These are phyloP conservation scores for Falco concolor DNA, from an alignment of 2,797 vertebrate genomes.

Conservation along the genomic window DNA sequence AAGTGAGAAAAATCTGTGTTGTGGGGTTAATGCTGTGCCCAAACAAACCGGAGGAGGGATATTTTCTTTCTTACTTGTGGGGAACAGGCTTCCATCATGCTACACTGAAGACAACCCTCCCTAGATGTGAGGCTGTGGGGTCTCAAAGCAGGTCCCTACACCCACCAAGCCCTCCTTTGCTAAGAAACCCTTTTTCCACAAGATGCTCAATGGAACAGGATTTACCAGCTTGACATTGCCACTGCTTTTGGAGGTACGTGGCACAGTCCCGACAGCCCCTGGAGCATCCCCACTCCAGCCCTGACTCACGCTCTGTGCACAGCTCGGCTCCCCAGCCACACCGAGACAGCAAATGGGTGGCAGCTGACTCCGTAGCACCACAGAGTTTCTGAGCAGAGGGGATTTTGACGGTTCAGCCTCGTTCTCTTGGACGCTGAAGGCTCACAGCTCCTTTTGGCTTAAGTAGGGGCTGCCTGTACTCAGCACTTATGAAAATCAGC, in stretches of 20 bases:
- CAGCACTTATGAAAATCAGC: slow-evolving; percentile 61
- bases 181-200: not conserved
- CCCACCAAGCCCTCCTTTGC: not conserved
- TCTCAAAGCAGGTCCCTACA: not conserved
- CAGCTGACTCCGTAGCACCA: not conserved
- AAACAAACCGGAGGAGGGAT: not conserved
- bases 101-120: not conserved
- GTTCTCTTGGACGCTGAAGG: not conserved
- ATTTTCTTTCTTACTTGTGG: not conserved
- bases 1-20: not conserved
- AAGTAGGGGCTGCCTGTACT: slow-evolving; percentile 34
- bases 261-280: not conserved
- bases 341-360: not conserved
- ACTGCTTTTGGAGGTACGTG: not conserved
- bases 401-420: not conserved
- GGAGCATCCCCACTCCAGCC: not conserved
- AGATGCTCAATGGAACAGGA: accelerated
- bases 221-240: not conserved
- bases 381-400: not conserved
- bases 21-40: not conserved
- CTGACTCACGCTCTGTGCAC: accelerated
- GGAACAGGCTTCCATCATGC: not conserved
- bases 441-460: slow-evolving; percentile 26
- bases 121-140: not conserved
- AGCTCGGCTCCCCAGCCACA: not conserved